These are phyloP conservation scores for Corticium candelabrum DNA, from an alignment of 37 sponge, comb jelly and placozoan species.

Conservation along the genomic window DNA sequence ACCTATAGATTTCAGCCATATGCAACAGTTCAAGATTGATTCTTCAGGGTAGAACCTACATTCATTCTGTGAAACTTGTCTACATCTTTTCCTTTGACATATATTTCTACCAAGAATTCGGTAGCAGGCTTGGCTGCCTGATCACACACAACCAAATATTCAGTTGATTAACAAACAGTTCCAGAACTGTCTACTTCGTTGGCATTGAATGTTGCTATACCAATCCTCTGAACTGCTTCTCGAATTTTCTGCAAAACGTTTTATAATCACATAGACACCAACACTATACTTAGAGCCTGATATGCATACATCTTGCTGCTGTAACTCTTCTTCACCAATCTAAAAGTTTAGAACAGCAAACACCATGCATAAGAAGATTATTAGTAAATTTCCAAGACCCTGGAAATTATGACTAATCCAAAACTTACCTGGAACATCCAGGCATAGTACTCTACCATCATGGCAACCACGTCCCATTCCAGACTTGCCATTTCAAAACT, in stretches of 20 bases:
- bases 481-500: conserved; percentile 14
- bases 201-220: conserved; percentile 2
- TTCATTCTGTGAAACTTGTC: conserved; percentile 13
- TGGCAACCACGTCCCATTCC: conserved; percentile 32
- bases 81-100: conserved; percentile 31
- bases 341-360: not conserved
- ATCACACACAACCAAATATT: too few relatives aligned
- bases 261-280: conserved; percentile 13
- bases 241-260: conserved; percentile 2
- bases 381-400: not conserved
- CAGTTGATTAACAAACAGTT: too few relatives aligned
- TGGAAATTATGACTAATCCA: not conserved
- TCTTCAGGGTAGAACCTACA: not conserved
- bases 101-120: conserved; percentile 49
- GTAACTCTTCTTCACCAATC: conserved; percentile 24
- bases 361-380: not conserved
- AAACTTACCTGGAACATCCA: conserved; percentile 38
- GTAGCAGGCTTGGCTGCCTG: conserved; percentile 8
- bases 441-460: conserved; percentile 48
- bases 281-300: not conserved
- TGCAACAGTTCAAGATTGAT: too few relatives aligned
- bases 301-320: conserved; percentile 17
- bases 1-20: not conserved
- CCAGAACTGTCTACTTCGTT: conserved; percentile 2
- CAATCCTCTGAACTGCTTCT: conserved; percentile 26